Evolutionary conservation across 1,140 invertebrate species (phyloP).

Genomic region (Philaenus spumarius): DNA sequence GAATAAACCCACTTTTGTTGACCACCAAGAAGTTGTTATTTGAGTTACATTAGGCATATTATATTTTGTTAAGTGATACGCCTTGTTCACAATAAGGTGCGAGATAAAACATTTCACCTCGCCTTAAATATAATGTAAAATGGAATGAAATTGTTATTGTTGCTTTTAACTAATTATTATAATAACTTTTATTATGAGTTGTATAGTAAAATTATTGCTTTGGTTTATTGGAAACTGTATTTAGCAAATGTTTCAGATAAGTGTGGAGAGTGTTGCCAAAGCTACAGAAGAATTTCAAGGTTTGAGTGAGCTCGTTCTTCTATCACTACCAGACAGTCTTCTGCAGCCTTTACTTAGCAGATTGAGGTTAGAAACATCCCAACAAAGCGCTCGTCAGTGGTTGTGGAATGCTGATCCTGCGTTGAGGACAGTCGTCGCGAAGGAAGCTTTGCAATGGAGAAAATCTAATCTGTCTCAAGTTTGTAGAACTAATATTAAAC

Average conservation of each 20-base stretch:
- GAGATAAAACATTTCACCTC: too few relatives aligned
- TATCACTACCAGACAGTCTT: conserved; percentile 66
- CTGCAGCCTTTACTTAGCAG: conserved; percentile 63
- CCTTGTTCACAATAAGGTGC: too few relatives aligned
- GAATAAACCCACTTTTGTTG: too few relatives aligned
- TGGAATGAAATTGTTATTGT: too few relatives aligned
- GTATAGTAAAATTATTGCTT: too few relatives aligned
- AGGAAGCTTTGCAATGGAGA: conserved; percentile 79
- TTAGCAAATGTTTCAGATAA: conserved; percentile 43
- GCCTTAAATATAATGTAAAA: too few relatives aligned
- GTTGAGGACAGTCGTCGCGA: conserved; percentile 69
- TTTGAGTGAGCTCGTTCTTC: conserved; percentile 66
- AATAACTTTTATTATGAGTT: too few relatives aligned
- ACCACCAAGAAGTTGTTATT: too few relatives aligned
- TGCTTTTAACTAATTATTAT: too few relatives aligned
- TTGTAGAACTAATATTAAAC: too few relatives aligned
- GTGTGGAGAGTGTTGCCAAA: conserved; percentile 54
- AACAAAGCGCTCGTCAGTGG: conserved; percentile 57
- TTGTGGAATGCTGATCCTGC: conserved; percentile 64
- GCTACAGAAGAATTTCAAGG: conserved; percentile 63
- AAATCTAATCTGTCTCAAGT: conserved; percentile 52
- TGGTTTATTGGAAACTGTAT: not conserved
- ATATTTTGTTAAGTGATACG: too few relatives aligned
- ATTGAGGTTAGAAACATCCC: conserved; percentile 41
- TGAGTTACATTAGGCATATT: too few relatives aligned